phyloP scores from a whole-genome alignment of 2,888 invertebrate species.

The Polietes domitor region DNA sequence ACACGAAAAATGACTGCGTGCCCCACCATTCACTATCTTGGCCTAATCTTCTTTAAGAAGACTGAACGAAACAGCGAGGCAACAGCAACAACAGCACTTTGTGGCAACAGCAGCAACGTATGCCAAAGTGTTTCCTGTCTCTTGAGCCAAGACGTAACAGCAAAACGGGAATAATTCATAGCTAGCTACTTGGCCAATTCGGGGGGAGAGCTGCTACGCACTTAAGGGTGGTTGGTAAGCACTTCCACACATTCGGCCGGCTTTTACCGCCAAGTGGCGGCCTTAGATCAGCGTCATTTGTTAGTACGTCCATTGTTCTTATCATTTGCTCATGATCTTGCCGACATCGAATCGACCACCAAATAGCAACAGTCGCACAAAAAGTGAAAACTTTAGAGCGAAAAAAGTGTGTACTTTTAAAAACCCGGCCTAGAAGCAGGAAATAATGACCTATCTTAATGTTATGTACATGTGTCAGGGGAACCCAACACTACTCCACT shows the following conservation, averaged over 20 bases:
- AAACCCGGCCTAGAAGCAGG: constrained; percentile 42
- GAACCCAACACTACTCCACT: neutral
- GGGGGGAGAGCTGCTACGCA: constrained; percentile 43
- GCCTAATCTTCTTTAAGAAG: constrained; percentile 63
- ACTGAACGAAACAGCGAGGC: constrained; percentile 17
- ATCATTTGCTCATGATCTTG: constrained; percentile 58
- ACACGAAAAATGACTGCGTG: neutral
- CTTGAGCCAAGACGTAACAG: constrained; percentile 34
- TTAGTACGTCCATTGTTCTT: constrained; percentile 41
- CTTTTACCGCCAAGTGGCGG: constrained; percentile 1
- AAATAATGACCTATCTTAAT: constrained; percentile 66
- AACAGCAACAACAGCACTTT: neutral
- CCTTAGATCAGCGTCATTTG: constrained; percentile 56
- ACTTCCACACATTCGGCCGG: neutral
- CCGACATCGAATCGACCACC: neutral
- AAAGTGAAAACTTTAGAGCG: constrained; percentile 54
- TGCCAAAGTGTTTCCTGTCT: constrained; percentile 61
- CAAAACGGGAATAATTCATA: constrained; percentile 38
- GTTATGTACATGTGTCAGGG: constrained; percentile 13
- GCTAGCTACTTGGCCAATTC: no score
- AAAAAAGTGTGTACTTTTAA: neutral
- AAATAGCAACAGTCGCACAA: constrained; percentile 45
- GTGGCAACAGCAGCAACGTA: neutral
- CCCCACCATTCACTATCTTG: constrained; percentile 48
- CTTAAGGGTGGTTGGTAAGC: constrained; percentile 52